These are phyloP conservation scores for Ceyx cyanopectus DNA, from an alignment of 2,113 vertebrate species.

Conservation along the genomic window DNA sequence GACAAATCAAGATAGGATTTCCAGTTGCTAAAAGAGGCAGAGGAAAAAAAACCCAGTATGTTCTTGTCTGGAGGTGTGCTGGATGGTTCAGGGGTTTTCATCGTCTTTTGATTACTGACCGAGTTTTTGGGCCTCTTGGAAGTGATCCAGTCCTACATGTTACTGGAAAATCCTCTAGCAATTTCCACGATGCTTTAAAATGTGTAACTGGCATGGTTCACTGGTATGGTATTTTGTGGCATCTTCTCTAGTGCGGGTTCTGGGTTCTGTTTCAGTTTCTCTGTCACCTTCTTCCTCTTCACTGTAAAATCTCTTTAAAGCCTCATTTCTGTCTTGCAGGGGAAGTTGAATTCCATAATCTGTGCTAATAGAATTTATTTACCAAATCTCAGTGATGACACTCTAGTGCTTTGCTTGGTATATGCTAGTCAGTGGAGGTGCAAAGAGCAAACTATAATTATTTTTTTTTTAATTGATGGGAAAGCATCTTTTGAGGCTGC, in stretches of 20 bases:
- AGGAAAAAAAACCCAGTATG: neutral
- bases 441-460: neutral
- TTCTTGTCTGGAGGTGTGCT: neutral
- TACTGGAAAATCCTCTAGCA: neutral
- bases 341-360: neutral
- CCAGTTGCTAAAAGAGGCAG: neutral
- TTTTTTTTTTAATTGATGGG: conserved; percentile 24
- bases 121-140: neutral
- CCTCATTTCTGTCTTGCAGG: neutral
- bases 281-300: neutral
- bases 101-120: neutral
- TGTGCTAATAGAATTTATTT: neutral
- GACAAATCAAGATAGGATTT: neutral
- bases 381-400: fast-evolving
- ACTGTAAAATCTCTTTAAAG: neutral
- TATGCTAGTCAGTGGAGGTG: fast-evolving
- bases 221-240: neutral
- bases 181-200: neutral
- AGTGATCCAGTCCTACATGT: neutral
- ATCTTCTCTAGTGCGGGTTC: neutral
- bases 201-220: neutral
- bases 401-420: neutral
- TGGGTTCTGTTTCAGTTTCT: neutral
- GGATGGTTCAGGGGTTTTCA: neutral
- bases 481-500: neutral